Base-by-base conservation (phyloP, 1,140 invertebrate genomes). In the Conopomorpha cramerella region DNA sequence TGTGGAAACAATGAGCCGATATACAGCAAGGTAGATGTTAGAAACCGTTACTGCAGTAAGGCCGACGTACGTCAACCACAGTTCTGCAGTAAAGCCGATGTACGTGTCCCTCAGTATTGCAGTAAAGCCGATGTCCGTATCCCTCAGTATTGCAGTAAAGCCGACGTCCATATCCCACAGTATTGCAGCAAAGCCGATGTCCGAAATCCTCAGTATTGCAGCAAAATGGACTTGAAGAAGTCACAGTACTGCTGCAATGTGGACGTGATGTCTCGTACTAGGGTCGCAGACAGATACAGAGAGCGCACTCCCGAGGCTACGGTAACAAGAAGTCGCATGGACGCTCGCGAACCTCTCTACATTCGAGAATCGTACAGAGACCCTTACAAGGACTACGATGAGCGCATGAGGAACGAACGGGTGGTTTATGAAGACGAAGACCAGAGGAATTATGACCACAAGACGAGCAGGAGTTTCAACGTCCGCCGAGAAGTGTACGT, bases 401-500 rank as follows among this genome's bases (percentile, higher is more conserved):
- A 34, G 13, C 25, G 16, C 45, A 33, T 32, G 28, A n/a, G 2
- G 31, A 48, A n/a, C n/a, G n/a, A n/a, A n/a, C n/a, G n/a, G n/a
- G n/a, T n/a, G n/a, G n/a, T n/a, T 2, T 56, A 48, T 32, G 36
- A 32, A 3, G 19, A 32, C 10, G 38, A 28, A 1, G 28, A 35
- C 23, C 26, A 26, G 16, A 26, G 25, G 16, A 11, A 17, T 8
- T 28, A 14, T 8, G 64, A 66, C 18, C 57, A 64, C 18, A 72
- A 56, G 36, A 47, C 55, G 8, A 71, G 65, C 25, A 56, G 65
- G 31, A 73, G 68, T 26, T 73, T 64, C 14, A 60, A 73, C 13
- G 32, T 60, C 1, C 53, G 52, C 0, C 51, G 62, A 19, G 57
- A 65, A 4, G n/a, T 23, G n/a, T 51, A 54, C 14, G 25, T 30